Conservation (phyloP, 2,797 vertebrate genomes). For the Anguilla obscura region DNA sequence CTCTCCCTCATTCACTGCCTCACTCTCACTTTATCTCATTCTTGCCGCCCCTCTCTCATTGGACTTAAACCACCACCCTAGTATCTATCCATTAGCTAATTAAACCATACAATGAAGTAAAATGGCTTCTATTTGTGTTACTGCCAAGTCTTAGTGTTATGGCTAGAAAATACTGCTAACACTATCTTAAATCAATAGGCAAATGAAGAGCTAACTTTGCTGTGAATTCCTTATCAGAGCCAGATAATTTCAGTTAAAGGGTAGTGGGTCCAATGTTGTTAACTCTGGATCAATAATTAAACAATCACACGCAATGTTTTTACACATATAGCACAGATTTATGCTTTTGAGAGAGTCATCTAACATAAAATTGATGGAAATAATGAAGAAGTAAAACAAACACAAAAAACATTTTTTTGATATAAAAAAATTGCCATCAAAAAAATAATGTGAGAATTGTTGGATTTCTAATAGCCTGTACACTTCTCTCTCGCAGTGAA, state of each 20-base stretch:
- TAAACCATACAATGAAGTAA: background rate
- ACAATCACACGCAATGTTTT: background rate
- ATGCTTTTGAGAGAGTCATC: background rate
- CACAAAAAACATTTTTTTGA: background rate
- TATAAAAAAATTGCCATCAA: background rate
- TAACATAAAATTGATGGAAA: background rate
- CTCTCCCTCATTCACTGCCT: background rate
- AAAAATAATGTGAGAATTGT: background rate
- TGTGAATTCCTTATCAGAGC: background rate
- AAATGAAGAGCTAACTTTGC: background rate
- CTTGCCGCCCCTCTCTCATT: background rate
- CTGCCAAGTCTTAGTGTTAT: background rate
- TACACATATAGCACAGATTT: background rate
- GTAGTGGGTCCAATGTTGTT: background rate
- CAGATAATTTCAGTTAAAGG: background rate
- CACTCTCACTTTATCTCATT: background rate
- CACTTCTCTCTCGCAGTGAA: background rate
- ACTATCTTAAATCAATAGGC: background rate
- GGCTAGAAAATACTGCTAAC: background rate
- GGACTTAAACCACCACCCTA: background rate
- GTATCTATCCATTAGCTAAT: background rate
- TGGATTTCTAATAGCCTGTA: background rate
- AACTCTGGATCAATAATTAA: conserved; percentile 10
- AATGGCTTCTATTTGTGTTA: background rate
- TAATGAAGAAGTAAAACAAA: background rate